Percentiles rank a stretch among this genome's conserved stretches.
Evolutionary conservation across 2,797 vertebrate species (phyloP).

Genomic region (Megalops cyprinoides): DNA sequence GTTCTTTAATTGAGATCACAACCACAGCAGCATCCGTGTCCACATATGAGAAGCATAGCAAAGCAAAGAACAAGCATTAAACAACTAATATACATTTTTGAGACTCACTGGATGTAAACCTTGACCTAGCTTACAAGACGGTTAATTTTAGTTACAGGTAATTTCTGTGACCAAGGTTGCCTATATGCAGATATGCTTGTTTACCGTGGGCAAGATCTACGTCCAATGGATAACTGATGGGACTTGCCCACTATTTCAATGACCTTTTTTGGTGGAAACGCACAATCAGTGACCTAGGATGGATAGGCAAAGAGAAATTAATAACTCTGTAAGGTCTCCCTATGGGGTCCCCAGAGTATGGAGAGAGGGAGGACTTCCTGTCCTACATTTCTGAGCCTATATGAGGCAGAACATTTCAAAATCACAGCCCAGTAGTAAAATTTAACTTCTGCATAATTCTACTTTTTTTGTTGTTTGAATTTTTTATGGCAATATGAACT

Average conservation of each 20-base stretch:
- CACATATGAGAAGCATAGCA: neutral
- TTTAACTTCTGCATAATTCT: neutral
- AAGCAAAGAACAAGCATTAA: neutral
- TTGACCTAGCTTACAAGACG: neutral
- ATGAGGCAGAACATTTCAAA: neutral
- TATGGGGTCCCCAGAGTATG: conserved; percentile 58
- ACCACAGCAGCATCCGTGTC: neutral
- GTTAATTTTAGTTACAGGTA: neutral
- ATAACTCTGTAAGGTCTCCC: conserved; percentile 49
- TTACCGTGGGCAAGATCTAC: neutral
- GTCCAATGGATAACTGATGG: neutral
- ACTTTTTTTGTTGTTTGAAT: neutral
- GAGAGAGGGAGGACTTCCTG: conserved; percentile 34
- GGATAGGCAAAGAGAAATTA: neutral
- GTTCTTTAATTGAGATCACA: neutral
- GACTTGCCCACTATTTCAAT: neutral
- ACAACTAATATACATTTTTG: neutral
- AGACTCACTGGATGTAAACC: neutral
- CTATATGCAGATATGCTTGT: neutral
- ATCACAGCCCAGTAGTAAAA: conserved; percentile 3
- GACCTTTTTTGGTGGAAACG: neutral
- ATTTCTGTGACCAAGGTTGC: neutral
- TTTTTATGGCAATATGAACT: neutral
- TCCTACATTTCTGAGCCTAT: conserved; percentile 47
- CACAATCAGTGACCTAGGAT: neutral